Evolutionary conservation across 1,140 invertebrate species (phyloP), one percentile per base, ranked within the genome.

Genomic region (Homarus americanus): DNA sequence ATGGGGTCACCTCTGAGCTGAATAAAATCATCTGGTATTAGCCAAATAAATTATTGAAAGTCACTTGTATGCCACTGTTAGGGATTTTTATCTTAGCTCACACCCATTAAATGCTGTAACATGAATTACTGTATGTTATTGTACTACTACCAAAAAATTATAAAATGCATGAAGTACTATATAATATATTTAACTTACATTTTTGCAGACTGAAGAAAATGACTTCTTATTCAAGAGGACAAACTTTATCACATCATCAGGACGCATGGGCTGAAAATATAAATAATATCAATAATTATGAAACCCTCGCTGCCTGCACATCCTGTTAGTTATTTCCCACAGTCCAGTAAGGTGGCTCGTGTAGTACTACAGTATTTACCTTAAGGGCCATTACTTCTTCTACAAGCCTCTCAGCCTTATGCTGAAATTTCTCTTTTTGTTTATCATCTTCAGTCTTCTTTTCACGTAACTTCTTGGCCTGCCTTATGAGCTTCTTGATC

Each of bases 221-320:
- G 83, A 75, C 28, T 76, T 86, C 41, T 86, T 86, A 44, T 76
- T 73, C 40, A 86, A 72, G n/a, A 86, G 28, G 2, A 63, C 72
- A 76, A 86, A 86, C 72, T 86, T 86, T 72, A 86, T 76, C n/a
- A 86, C 38, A 20, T 75, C 72, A 75, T 53, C 40, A 2, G 83
- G 83, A 24, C 20, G 69, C n/a, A 86, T 24, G 12, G 28, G 40
- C 83, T 86, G 83, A 40, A 73, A 73, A 24, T 32, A 38, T 17
- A 76, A 24, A 36, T 40, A 28, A 15, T 36, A 28, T 32, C 1
- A 24, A n/a, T 32, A 28, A 73, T 73, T 0, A 32, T 36, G 34
- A n/a, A n/a, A n/a, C n/a, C n/a, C n/a, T n/a, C n/a, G n/a, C n/a
- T n/a, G n/a, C n/a, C n/a, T n/a, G n/a, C n/a, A n/a, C n/a, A n/a